Percentiles rank a stretch among this genome's conserved stretches.
Conservation (phyloP, 2,888 invertebrate species). For the Spisula subtruncata region DNA sequence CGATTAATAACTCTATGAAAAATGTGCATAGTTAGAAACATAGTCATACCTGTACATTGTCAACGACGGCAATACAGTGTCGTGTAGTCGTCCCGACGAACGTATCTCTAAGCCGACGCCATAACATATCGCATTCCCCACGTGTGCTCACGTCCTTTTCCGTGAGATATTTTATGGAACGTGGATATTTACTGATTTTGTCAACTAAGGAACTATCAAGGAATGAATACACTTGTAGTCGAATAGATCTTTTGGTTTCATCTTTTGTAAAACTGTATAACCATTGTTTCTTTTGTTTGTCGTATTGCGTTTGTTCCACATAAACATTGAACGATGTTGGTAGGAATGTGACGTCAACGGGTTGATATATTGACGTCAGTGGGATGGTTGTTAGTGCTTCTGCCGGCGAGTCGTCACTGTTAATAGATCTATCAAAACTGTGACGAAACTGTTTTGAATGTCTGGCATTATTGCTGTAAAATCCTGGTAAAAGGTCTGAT, state of each 20-base stretch:
- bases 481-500: slow-evolving; percentile 72
- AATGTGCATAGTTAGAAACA: not conserved
- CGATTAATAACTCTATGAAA: too few relatives aligned
- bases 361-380: slow-evolving; percentile 71
- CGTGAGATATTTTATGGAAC: slow-evolving; percentile 66
- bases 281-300: slow-evolving; percentile 71
- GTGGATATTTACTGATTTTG: slow-evolving; percentile 64
- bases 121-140: slow-evolving; percentile 80
- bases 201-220: slow-evolving; percentile 62
- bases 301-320: slow-evolving; percentile 75
- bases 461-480: slow-evolving; percentile 69
- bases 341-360: slow-evolving; percentile 74
- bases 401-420: slow-evolving; percentile 58
- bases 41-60: slow-evolving; percentile 73
- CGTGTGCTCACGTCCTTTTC: slow-evolving; percentile 73
- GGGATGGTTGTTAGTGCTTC: slow-evolving; percentile 62
- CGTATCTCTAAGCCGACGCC: slow-evolving; percentile 77
- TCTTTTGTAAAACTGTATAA: slow-evolving; percentile 75
- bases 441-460: slow-evolving; percentile 45
- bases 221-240: slow-evolving; percentile 72
- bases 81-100: slow-evolving; percentile 80
- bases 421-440: slow-evolving; percentile 50
- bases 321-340: slow-evolving; percentile 74
- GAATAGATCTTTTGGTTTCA: slow-evolving; percentile 66
- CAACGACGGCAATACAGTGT: slow-evolving; percentile 76